Base-by-base conservation (phyloP, 2,113 vertebrate species). In the Mesocricetus auratus region DNA sequence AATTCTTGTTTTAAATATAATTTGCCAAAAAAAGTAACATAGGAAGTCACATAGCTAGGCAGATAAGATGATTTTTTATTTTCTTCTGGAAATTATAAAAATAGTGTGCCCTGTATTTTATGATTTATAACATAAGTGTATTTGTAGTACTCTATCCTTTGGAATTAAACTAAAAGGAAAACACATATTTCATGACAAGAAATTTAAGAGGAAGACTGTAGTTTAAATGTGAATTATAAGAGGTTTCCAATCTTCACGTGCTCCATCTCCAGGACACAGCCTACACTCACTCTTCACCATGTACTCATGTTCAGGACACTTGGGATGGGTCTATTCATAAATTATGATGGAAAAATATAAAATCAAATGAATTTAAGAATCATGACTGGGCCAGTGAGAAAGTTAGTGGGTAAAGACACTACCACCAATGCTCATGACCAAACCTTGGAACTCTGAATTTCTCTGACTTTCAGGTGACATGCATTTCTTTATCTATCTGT, bases 201-300 rank as follows among this genome's bases (percentile, higher is more conserved):
- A 85, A 42, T 31, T 0, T 5, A 85, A 87, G 16, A 6, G 66
- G n/a, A 83, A 73, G 6, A 86, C 9, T 50, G 9, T 36, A 7
- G 10, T 78, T 58, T 69, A 71, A 78, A 64, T 36, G 50, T 78
- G 36, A 47, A n/a, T 86, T 26, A 7, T 47, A 77, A 77, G 13
- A 47, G 12, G 12, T 15, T 29, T 31, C 47, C 5, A 16, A 26
- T 16, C 74, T 31, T 42, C 0, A 7, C 16, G 21, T 0, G 0
- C 1, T 21, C 50, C 31, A 13, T 64, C 0, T 71, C 82, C 15
- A 36, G 36, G 42, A 26, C 12, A 10, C 74, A 39, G 42, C 42
- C 42, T 77, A 6, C 13, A 47, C 11, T 0, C 0, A 8, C 6
- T 22, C 73, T 75, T 89, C 56, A 36, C n/a, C 47, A 47, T 39